Conservation (phyloP, 2,797 vertebrate species). For the Thamnophis elegans region DNA sequence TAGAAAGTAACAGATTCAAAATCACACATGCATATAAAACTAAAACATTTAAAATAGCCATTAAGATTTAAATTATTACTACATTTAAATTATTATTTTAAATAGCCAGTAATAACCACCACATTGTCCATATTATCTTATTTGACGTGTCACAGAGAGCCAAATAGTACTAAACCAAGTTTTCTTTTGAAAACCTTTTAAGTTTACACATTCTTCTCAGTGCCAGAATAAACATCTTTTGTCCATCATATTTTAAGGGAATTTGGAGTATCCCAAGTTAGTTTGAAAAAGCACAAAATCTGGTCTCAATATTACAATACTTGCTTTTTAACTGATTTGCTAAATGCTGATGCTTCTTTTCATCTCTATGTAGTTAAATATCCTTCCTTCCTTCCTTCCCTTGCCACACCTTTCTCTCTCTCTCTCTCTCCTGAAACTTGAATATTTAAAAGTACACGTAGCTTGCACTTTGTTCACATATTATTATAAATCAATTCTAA, state of each 20-base stretch:
- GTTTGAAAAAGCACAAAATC: neutral
- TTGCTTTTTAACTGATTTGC: slow-evolving; percentile 1
- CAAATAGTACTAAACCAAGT: neutral
- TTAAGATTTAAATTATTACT: neutral
- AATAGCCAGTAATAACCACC: neutral
- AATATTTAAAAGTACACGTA: neutral
- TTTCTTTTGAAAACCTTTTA: neutral
- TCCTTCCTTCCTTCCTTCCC: neutral
- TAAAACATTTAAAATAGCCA: neutral
- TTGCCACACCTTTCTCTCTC: neutral
- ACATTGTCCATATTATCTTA: neutral
- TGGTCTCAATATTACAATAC: neutral
- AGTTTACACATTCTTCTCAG: neutral
- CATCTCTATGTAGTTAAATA: neutral
- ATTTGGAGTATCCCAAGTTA: neutral
- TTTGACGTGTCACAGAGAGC: neutral
- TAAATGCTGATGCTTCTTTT: neutral
- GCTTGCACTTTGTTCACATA: neutral
- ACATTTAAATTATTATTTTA: neutral
- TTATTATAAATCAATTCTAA: neutral
- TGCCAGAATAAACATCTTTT: neutral
- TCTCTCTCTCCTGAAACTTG: neutral
- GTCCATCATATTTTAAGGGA: neutral
- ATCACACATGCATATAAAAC: neutral
- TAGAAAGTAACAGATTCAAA: neutral